Percentiles rank a stretch among this genome's conserved stretches.
Conservation (phyloP, 1,140 invertebrate species). For the Pentalonia nigronervosa region DNA sequence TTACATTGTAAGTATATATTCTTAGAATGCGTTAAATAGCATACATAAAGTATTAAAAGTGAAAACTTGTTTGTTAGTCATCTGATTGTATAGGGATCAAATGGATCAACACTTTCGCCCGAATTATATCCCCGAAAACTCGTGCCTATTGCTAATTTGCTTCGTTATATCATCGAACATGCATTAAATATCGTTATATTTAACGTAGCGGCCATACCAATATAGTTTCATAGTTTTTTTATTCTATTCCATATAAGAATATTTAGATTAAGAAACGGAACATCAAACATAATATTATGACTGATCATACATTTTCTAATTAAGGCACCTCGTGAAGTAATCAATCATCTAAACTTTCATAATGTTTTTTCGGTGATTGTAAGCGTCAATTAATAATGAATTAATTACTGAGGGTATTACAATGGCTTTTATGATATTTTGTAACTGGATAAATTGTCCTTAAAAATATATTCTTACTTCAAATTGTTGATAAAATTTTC, state of each 20-base stretch:
- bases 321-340: neutral
- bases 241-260: neutral
- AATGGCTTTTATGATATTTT: no score
- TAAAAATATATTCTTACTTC: no score
- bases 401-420: no score
- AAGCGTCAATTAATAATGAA: no score
- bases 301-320: neutral
- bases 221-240: neutral
- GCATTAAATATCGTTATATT: neutral
- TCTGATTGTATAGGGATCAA: neutral
- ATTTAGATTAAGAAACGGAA: neutral
- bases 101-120: conserved; percentile 6
- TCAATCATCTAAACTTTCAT: conserved; percentile 9
- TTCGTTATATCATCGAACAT: neutral
- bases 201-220: neutral
- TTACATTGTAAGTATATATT: neutral
- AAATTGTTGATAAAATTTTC: no score
- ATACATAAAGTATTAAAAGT: neutral
- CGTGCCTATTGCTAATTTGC: neutral
- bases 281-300: neutral
- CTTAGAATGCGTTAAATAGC: neutral
- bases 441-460: no score
- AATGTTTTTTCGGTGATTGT: neutral
- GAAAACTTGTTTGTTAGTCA: neutral
- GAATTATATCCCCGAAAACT: neutral